phyloP scores from a whole-genome alignment of 2,797 vertebrate species.

The Enteromius mattozi region DNA sequence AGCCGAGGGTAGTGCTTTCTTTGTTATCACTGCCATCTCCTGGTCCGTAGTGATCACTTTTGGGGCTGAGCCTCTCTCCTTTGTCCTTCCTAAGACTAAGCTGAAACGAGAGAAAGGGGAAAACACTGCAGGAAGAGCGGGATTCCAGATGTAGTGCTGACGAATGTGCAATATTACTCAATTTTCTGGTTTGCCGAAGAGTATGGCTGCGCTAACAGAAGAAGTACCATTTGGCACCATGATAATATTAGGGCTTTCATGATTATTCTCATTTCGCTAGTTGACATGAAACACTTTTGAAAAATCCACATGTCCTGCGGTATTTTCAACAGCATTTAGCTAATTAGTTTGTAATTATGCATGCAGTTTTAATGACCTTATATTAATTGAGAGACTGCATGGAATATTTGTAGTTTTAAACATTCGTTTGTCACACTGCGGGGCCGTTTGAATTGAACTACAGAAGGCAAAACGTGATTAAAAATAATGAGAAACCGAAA shows the following conservation, averaged over 20 bases:
- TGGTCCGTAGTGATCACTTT: slow-evolving; percentile 60
- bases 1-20: slow-evolving; percentile 55
- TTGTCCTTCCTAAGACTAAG: slow-evolving; percentile 45
- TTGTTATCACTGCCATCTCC: slow-evolving; percentile 72
- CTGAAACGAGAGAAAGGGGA: background rate
- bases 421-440: slow-evolving; percentile 7
- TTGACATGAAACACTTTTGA: slow-evolving; percentile 23
- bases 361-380: slow-evolving; percentile 24
- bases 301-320: slow-evolving; percentile 7
- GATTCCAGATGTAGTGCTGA: background rate
- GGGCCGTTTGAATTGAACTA: slow-evolving; percentile 6
- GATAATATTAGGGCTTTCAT: slow-evolving; percentile 24
- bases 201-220: background rate
- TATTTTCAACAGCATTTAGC: slow-evolving; percentile 24
- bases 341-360: slow-evolving; percentile 39
- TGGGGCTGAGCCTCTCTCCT: slow-evolving; percentile 41
- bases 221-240: slow-evolving; percentile 6
- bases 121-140: slow-evolving; percentile 1
- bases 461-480: slow-evolving; percentile 5
- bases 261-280: slow-evolving; percentile 6
- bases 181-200: background rate
- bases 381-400: slow-evolving; percentile 12
- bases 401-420: slow-evolving; percentile 27
- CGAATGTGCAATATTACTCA: background rate
- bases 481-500: background rate